These are phyloP conservation scores for Ceratoteleas bidentatus DNA, from an alignment of 1,140 invertebrate species.

Conservation along the genomic window DNA sequence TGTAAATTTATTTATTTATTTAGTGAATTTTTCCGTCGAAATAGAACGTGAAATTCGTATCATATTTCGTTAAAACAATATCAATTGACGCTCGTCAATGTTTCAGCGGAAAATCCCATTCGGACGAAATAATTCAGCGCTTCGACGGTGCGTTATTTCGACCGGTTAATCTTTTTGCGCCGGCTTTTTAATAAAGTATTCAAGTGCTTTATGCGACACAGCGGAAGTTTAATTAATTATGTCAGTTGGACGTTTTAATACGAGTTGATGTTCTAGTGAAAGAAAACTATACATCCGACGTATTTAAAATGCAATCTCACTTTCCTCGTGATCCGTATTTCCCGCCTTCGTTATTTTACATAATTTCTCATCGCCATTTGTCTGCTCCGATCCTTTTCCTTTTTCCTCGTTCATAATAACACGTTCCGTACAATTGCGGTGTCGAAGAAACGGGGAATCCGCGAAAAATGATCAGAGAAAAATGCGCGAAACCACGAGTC, in stretches of 20 bases:
- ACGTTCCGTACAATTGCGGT: not conserved
- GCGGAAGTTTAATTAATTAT: not conserved
- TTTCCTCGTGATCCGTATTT: too few relatives aligned
- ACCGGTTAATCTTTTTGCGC: not conserved
- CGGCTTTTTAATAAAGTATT: slow-evolving; percentile 2
- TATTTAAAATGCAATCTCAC: too few relatives aligned
- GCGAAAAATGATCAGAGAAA: too few relatives aligned
- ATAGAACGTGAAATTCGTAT: not conserved
- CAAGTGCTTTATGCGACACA: not conserved
- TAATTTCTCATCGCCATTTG: not conserved
- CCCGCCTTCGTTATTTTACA: not conserved
- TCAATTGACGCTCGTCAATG: not conserved
- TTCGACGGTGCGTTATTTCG: not conserved
- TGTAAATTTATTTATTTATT: not conserved
- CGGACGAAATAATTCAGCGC: not conserved
- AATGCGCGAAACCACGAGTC: too few relatives aligned
- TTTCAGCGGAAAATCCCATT: not conserved
- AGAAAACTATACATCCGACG: too few relatives aligned
- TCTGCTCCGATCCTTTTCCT: not conserved
- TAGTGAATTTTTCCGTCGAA: not conserved
- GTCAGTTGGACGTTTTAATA: not conserved
- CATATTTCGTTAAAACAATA: not conserved
- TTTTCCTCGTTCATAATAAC: not conserved
- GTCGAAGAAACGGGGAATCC: too few relatives aligned
- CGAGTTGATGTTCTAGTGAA: not conserved